Evolutionary conservation across 1,140 invertebrate species (phyloP).

Genomic region (Camponotus pennsylvanicus): DNA sequence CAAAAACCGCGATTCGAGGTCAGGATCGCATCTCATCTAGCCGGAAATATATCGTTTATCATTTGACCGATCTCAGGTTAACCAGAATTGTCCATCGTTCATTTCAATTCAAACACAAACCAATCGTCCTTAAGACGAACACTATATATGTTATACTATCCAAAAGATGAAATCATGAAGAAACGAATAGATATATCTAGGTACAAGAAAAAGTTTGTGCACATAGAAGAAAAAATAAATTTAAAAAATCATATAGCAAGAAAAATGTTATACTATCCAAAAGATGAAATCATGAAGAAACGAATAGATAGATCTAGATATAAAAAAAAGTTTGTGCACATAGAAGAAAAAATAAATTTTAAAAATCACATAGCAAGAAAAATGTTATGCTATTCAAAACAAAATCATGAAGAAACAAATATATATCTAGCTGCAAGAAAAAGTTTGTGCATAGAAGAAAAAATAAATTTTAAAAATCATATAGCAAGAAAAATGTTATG

Average conservation of each 20-base stretch:
- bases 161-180: neutral
- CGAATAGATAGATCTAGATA: neutral
- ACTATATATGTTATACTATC: neutral
- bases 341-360: constrained; percentile 10
- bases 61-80: too few species aligned
- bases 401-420: neutral
- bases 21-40: constrained; percentile 8
- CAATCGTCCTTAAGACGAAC: neutral
- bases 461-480: constrained; percentile 13
- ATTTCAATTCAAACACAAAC: neutral
- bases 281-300: neutral
- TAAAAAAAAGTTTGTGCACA: neutral
- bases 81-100: too few species aligned
- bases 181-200: neutral
- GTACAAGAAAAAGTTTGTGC: neutral
- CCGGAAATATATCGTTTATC: too few species aligned
- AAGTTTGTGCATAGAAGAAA: neutral
- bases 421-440: neutral
- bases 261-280: neutral
- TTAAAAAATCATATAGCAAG: neutral
- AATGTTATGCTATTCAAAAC: neutral
- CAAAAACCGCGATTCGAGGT: constrained; percentile 14
- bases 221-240: constrained; percentile 1
- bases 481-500: neutral
- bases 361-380: neutral